Conservation (phyloP, 1,140 invertebrate genomes). For the Drosophila trapezifrons region DNA sequence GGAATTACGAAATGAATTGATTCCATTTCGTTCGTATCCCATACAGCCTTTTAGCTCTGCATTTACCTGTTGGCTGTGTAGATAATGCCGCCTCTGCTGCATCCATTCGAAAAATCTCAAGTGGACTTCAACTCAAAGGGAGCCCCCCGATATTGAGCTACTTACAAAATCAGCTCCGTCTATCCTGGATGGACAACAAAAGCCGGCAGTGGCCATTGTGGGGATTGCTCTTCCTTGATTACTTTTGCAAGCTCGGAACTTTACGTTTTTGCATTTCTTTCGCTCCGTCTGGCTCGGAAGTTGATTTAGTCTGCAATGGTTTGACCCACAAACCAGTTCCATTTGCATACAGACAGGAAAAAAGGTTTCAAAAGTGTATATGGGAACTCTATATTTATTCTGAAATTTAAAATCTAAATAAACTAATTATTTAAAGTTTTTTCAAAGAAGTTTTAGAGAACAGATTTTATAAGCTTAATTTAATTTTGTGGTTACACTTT, state of each 20-base stretch:
- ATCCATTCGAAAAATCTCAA: conserved; percentile 26
- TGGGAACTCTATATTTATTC: too few relatives aligned
- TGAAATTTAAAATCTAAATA: too few relatives aligned
- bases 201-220: conserved; percentile 33
- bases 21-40: too few relatives aligned
- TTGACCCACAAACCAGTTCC: conserved; percentile 48
- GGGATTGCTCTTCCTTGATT: conserved; percentile 43
- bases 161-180: conserved; percentile 26
- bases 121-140: conserved; percentile 25
- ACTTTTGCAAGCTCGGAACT: conserved; percentile 40
- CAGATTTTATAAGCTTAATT: neutral
- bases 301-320: conserved; percentile 42
- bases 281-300: conserved; percentile 34
- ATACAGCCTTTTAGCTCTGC: neutral
- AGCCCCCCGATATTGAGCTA: conserved; percentile 27
- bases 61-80: conserved; percentile 34
- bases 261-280: conserved; percentile 48
- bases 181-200: conserved; percentile 39
- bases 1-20: neutral
- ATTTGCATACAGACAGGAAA: conserved; percentile 9
- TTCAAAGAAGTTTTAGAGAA: too few relatives aligned
- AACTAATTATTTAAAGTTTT: too few relatives aligned
- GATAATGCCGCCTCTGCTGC: conserved; percentile 20
- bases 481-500: too few relatives aligned
- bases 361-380: conserved; percentile 3